Evolutionary conservation across 2,797 vertebrate species (phyloP), one percentile per base, ranked within the genome.

Genomic region (Rhinichthys osculus): DNA sequence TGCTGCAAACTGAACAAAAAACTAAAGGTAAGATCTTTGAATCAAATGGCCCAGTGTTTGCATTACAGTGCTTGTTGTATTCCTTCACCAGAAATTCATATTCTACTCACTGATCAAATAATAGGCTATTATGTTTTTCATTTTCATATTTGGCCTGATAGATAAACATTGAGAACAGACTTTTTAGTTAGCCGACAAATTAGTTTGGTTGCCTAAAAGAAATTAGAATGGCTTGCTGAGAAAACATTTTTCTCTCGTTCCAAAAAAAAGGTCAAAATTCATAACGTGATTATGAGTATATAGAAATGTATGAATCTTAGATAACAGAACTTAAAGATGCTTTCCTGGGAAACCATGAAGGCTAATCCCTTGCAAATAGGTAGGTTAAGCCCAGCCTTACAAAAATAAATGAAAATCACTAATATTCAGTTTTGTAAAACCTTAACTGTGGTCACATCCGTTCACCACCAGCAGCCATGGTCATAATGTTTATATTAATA

Each of bases 1-100:
- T 97, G 97, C 95, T 97, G 96, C 94, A 98, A 97, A 90, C 94
- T 98, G 86, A 98, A 97, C 93, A 98, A 97, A 93, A 98, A 97
- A 85, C 93, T 98, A 44, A 97, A 98, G 96, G 97, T 98, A 93
- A 96, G 92, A 77, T 0, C 10, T 47, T 62, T 27, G 7, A 35
- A 14, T 6, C 16, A 16, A 16, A 78, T 71, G 33, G 44, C 14
- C 64, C 44, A 21, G 5, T 67, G 35, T 40, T 85, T 23, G 42
- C 27, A 9, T 9, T 8, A 66, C 13, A 30, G 30, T 17, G 3
- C 44, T 38, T 57, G 44, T 38, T 7, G 40, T 42, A 8, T 59
- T 62, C 54, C 13, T 78, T 64, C 2, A 59, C 7, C 21, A 59
- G 21, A 59, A 42, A 78, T 62, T 78, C 38, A 7, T 9, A 44